A percentile compares a stretch with the other conserved stretches of the same genome.
These are phyloP conservation scores for Diglossa cyanea DNA, from an alignment of 2,797 vertebrate species.

Conservation along the genomic window DNA sequence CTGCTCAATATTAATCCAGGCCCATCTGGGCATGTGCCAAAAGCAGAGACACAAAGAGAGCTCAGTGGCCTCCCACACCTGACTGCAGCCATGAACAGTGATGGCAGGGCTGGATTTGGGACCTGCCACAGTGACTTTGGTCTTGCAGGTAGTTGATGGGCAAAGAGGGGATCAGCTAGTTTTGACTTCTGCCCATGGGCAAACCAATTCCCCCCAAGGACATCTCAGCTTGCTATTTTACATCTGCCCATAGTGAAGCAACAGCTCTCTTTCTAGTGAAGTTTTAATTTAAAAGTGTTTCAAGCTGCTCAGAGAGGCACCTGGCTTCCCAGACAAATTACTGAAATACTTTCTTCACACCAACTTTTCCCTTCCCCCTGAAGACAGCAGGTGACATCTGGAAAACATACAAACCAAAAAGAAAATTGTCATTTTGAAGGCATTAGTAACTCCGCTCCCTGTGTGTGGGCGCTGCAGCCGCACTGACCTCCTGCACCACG, in stretches of 20 bases:
- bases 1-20: accelerated
- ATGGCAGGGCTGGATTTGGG: background rate
- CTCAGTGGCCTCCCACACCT: background rate
- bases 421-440: background rate
- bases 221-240: background rate
- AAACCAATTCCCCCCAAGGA: background rate
- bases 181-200: background rate
- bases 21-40: background rate
- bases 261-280: background rate
- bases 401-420: constrained; percentile 16
- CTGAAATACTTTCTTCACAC: background rate
- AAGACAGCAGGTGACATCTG: constrained; percentile 49
- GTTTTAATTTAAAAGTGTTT: background rate
- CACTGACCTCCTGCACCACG: accelerated
- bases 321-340: background rate
- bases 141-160: background rate
- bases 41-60: background rate
- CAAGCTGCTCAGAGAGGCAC: background rate
- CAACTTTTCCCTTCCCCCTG: background rate
- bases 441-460: background rate
- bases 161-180: background rate
- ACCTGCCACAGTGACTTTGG: background rate
- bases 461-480: background rate
- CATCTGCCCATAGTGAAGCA: background rate
- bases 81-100: background rate